phyloP scores from a whole-genome alignment of 2,797 vertebrate species.

The Psittacula derbiana region DNA sequence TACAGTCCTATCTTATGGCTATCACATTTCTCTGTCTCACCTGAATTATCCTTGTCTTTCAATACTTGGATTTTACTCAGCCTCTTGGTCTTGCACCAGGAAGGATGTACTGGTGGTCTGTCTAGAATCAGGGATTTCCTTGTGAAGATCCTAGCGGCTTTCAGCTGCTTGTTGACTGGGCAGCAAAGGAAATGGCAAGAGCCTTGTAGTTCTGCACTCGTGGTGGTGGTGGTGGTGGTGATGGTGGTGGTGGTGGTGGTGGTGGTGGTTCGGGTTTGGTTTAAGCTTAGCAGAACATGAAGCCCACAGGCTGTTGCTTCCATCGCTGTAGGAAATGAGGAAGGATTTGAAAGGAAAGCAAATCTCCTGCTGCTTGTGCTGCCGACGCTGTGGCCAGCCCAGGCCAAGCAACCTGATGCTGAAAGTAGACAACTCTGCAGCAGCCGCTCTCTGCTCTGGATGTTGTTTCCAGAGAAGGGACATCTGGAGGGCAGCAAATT shows the following conservation, averaged over 20 bases:
- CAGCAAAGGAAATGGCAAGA: background rate
- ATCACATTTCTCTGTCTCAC: background rate
- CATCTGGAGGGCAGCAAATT: background rate
- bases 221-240: too few species aligned
- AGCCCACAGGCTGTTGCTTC: background rate
- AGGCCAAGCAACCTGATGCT: background rate
- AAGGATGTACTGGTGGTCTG: fast-evolving
- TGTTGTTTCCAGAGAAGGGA: background rate
- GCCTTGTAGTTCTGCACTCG: background rate
- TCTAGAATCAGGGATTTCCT: background rate
- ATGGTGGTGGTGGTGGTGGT: too few species aligned
- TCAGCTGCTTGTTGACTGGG: background rate
- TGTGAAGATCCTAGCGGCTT: background rate
- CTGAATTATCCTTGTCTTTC: background rate
- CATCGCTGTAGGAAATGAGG: background rate
- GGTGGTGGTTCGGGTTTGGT: background rate
- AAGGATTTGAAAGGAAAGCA: background rate
- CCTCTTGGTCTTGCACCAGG: background rate
- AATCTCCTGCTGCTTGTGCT: background rate
- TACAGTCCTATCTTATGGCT: fast-evolving
- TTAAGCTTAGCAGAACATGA: background rate
- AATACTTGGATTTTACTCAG: background rate
- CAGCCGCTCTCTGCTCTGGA: constrained; percentile 41
- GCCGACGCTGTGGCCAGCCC: background rate
- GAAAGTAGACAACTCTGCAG: constrained; percentile 36